These are phyloP conservation scores for Cephonodes hylas DNA, from an alignment of 2,888 invertebrate species.

Conservation along the genomic window DNA sequence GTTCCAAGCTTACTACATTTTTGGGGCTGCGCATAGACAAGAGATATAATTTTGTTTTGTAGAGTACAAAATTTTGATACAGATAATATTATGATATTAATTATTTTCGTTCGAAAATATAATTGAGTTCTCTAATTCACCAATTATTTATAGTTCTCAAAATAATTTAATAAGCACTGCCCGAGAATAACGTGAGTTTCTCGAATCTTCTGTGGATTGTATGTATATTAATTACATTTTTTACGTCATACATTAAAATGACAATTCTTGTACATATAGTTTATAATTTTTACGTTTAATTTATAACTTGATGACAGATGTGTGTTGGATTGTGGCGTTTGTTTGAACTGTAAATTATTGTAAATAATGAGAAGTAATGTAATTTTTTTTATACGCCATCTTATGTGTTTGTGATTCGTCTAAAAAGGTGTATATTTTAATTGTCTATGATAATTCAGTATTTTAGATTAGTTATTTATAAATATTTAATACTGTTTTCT, in stretches of 20 bases:
- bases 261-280: constrained; percentile 71
- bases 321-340: constrained; percentile 14
- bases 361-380: constrained; percentile 51
- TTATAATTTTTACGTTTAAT: constrained; percentile 28
- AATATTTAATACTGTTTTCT: constrained; percentile 23
- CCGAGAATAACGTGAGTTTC: constrained; percentile 38
- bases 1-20: neutral
- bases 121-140: constrained; percentile 34
- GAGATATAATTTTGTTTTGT: constrained; percentile 5
- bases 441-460: constrained; percentile 61
- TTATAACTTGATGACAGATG: constrained; percentile 12
- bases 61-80: constrained; percentile 34
- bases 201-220: constrained; percentile 40
- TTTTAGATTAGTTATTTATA: constrained; percentile 66
- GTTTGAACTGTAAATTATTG: constrained; percentile 56
- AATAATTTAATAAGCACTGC: constrained; percentile 53
- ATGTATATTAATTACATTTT: constrained; percentile 48
- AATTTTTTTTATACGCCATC: constrained; percentile 49
- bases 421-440: constrained; percentile 57
- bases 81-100: constrained; percentile 20
- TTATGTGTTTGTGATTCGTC: constrained; percentile 62
- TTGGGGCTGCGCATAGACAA: neutral
- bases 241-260: constrained; percentile 47
- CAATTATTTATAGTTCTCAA: constrained; percentile 36
- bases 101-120: constrained; percentile 30